Base-by-base conservation (phyloP, 2,888 invertebrate genomes). In the Prenolepis imparis region DNA sequence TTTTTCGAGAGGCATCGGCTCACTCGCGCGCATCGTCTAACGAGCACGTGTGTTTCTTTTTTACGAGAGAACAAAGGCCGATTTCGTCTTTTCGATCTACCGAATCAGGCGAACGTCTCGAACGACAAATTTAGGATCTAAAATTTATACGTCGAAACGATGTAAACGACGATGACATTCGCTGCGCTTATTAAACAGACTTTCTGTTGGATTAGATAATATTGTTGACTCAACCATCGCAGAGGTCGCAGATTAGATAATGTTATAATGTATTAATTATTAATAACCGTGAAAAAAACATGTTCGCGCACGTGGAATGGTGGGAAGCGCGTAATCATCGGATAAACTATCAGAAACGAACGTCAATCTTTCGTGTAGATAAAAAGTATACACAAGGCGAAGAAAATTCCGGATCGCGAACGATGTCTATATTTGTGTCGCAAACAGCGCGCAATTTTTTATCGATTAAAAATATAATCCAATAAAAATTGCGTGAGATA, bases 401-500 rank as follows among this genome's bases (percentile, higher is more conserved):
- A 41, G 57, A 15, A 12, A 2, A 70, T 28, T 48, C 48, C 52
- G 28, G 28, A 44, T 57, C 72, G 39, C 39, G 39, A 6, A 24
- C 24, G n/a, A 28, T 77, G 48, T 11, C 66, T 77, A 41, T 28
- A 28, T 28, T 12, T 72, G 78, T 41, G 66, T 55, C 67, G 77
- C 44, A 59, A 78, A 59, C 8, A 41, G 21, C 12, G 21, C 28
- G 32, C 28, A 21, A 28, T n/a, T 9, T 41, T 18, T 28, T 59
- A 57, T 36, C 73, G 59, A 80, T 64, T 78, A 32, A 32, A 59
- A 70, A 68, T 57, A 21, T 21, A 57, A 68, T 70, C 21, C 57
- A 21, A 68, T 21, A 57, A 52, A 52, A 78, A 44, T 0, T 28
- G 55, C 21, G n/a, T n/a, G 2, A 59, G 18, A 12, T 32, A 41